phyloP scores from a whole-genome alignment of 2,113 vertebrate genomes.

The Cyanistes caeruleus region DNA sequence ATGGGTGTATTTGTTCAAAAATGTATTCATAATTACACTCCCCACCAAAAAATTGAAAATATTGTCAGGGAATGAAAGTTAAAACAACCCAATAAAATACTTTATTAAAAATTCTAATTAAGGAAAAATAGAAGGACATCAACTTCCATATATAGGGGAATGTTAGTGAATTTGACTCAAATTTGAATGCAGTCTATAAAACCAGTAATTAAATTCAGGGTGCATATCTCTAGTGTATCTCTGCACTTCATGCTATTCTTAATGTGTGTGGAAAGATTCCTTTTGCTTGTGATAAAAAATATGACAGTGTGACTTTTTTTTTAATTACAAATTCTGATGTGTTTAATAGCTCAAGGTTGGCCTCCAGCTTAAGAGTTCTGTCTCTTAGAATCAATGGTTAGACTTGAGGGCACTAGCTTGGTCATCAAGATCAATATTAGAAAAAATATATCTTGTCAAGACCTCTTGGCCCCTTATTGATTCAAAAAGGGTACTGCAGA shows the following conservation, averaged over 20 bases:
- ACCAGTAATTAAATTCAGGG: background rate
- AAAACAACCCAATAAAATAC: background rate
- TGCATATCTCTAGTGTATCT: conserved; percentile 25
- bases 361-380: conserved; percentile 67
- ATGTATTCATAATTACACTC: background rate
- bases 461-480: conserved; percentile 78
- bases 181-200: background rate
- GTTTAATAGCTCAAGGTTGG: conserved; percentile 76
- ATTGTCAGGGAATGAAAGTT: background rate
- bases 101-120: conserved; percentile 17
- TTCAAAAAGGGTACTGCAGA: conserved; percentile 65
- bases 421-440: conserved; percentile 81
- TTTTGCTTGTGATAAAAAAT: conserved; percentile 64
- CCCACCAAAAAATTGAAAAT: background rate
- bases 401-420: conserved; percentile 76
- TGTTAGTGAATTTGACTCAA: background rate
- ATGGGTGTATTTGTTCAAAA: background rate
- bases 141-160: background rate
- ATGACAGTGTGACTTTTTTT: conserved; percentile 71
- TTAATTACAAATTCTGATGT: conserved; percentile 75
- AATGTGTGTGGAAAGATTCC: conserved; percentile 52
- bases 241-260: conserved; percentile 37
- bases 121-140: conserved; percentile 22
- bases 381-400: conserved; percentile 78
- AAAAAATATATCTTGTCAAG: conserved; percentile 72